Base-by-base conservation (phyloP, 1,140 invertebrate species). In the Trachymyrmex cornetzi region DNA sequence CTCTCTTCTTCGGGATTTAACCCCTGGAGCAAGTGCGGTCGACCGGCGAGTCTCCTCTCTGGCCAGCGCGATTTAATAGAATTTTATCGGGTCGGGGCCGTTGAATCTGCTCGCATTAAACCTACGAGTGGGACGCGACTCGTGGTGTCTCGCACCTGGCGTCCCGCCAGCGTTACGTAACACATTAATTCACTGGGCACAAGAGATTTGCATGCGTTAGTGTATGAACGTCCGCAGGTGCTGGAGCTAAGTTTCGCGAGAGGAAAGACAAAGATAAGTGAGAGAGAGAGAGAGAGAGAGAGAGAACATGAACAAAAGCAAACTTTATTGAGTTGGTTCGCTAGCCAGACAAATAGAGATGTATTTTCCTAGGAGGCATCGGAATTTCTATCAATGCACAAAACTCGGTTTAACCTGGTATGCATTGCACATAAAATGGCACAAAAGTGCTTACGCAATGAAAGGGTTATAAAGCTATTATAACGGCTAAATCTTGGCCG, bases 171-270 rank as follows among this genome's bases (percentile, higher is more conserved):
- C 22, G 19, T 90, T 90, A 87, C 85, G 88, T 75, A 90, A 90
- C 59, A 55, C 85, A 85, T 89, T 90, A 89, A 90, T 90, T 90
- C 88, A 87, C 55, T 34, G 88, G 77, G 38, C 63, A 55, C 50
- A 44, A 50, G 61, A 66, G 72, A 89, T 84, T 90, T 90, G 85
- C 89, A 87, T 84, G 89, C 89, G 72, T 89, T 90, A 82, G 89
- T 87, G 77, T 61, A 77, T 19, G 24, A 30, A 38, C n/a, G 5
- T 30, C n/a, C 80, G 38, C 53, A 63, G 50, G 63, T 30, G 57
- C 14, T 30, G 82, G 27, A 79, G 59, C 53, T 53, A 55, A 64
- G 72, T 77, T 85, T 79, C 14, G 30, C 74, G 74, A 85, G 44
- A 71, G 22, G 14, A 30, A 38, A 14, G n/a, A 22, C 27, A 16